phyloP scores from a whole-genome alignment of 2,797 vertebrate genomes.

The Acanthiza pusilla region DNA sequence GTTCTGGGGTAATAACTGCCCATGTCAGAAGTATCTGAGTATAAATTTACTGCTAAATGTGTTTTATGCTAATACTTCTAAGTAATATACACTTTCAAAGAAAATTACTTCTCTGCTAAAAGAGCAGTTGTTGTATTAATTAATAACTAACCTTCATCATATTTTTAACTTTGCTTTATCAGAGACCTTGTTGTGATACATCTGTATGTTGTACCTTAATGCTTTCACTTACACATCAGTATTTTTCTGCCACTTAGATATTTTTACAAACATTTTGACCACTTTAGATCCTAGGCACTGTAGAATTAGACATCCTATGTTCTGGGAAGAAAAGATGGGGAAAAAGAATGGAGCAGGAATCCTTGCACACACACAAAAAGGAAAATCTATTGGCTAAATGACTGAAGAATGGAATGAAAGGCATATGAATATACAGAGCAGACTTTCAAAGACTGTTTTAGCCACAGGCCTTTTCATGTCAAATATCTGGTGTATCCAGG shows the following conservation, averaged over 20 bases:
- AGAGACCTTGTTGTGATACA: background rate
- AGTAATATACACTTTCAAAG: background rate
- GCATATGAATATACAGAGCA: background rate
- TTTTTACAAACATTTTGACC: background rate
- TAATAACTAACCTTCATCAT: background rate
- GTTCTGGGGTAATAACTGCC: background rate
- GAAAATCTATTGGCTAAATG: background rate
- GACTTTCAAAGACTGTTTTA: constrained; percentile 22
- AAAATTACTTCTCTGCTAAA: background rate
- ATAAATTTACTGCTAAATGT: background rate
- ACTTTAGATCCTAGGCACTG: background rate
- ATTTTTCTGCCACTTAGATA: background rate
- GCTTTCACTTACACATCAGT: background rate
- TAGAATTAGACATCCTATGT: background rate
- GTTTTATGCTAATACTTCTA: background rate
- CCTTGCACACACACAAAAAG: background rate
- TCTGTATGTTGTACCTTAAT: background rate
- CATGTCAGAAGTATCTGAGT: background rate
- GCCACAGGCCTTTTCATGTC: constrained; percentile 13
- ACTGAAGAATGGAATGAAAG: constrained; percentile 22
- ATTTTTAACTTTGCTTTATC: background rate
- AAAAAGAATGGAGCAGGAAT: background rate
- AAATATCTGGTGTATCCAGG: constrained; percentile 2
- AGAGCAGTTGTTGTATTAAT: background rate
- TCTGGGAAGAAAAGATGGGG: background rate